Evolutionary conservation across 2,888 invertebrate species (phyloP).

Genomic region (Polylopha cassiicola): DNA sequence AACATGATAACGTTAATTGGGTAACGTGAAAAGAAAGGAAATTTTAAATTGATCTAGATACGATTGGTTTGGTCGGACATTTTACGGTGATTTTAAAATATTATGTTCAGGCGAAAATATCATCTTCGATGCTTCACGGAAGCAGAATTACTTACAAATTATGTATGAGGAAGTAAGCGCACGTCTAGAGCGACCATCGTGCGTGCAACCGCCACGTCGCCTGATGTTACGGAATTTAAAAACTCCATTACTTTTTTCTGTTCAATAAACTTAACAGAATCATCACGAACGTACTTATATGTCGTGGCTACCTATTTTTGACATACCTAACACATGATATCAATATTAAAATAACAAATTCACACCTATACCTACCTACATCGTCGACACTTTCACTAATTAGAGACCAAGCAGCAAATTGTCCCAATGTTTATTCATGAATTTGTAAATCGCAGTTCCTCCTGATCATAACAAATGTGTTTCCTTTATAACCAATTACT

Average conservation of each 20-base stretch:
- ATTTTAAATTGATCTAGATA: too few species aligned
- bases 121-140: too few species aligned
- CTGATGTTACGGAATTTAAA: too few species aligned
- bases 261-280: too few species aligned
- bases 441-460: neutral
- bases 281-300: too few species aligned
- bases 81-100: too few species aligned
- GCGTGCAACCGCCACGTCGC: slow-evolving; percentile 47
- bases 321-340: slow-evolving; percentile 10
- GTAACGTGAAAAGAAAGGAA: slow-evolving; percentile 2
- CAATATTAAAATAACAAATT: slow-evolving; percentile 18
- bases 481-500: too few species aligned
- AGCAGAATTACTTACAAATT: slow-evolving; percentile 45
- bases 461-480: too few species aligned
- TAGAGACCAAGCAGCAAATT: slow-evolving; percentile 10
- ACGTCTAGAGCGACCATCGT: slow-evolving; percentile 22
- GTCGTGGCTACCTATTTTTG: too few species aligned
- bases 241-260: too few species aligned
- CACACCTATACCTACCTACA: slow-evolving; percentile 13
- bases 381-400: slow-evolving; percentile 15
- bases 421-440: slow-evolving; percentile 2
- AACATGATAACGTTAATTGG: slow-evolving; percentile 13
- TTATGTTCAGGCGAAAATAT: too few species aligned
- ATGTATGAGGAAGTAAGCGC: slow-evolving; percentile 51
- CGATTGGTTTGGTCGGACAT: too few species aligned